Conservation (phyloP, 2,113 vertebrate species). For the Hemibagrus wyckioides region DNA sequence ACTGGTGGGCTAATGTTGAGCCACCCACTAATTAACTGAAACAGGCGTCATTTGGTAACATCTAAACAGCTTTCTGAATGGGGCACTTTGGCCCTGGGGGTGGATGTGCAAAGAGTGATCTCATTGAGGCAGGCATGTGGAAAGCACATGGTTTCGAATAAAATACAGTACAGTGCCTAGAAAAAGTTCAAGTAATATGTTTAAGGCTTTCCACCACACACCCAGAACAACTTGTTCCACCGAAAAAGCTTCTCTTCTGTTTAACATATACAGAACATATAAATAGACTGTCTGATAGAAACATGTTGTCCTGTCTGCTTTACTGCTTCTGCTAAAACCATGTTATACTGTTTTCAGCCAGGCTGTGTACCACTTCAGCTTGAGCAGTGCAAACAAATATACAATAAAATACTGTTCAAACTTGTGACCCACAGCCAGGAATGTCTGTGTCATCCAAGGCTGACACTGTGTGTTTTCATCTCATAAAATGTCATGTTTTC, state of each 20-base stretch:
- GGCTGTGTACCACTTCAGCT: background rate
- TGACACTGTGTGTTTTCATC: slow-evolving; percentile 22
- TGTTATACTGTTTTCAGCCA: background rate
- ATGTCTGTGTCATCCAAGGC: slow-evolving; percentile 49
- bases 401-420: slow-evolving; percentile 30
- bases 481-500: slow-evolving; percentile 20
- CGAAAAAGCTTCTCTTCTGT: background rate
- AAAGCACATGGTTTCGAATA: slow-evolving; percentile 66
- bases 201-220: slow-evolving; percentile 16
- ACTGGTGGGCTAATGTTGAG: slow-evolving; percentile 32
- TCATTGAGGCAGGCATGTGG: slow-evolving; percentile 66
- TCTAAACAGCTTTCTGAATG: slow-evolving; percentile 67
- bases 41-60: slow-evolving; percentile 60
- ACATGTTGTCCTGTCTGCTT: background rate
- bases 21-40: slow-evolving; percentile 64
- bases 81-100: slow-evolving; percentile 50
- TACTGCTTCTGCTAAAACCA: background rate
- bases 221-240: background rate
- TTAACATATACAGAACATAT: background rate
- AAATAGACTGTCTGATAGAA: background rate
- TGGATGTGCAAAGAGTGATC: slow-evolving; percentile 56
- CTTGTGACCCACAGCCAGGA: slow-evolving; percentile 54
- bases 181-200: slow-evolving; percentile 54
- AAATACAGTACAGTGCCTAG: slow-evolving; percentile 62
- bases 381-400: slow-evolving; percentile 16